A percentile compares a stretch with the other conserved stretches of the same genome.
These are phyloP conservation scores for Patiria miniata DNA, from an alignment of 35 echinoderm and acorn worm species.

Conservation along the genomic window DNA sequence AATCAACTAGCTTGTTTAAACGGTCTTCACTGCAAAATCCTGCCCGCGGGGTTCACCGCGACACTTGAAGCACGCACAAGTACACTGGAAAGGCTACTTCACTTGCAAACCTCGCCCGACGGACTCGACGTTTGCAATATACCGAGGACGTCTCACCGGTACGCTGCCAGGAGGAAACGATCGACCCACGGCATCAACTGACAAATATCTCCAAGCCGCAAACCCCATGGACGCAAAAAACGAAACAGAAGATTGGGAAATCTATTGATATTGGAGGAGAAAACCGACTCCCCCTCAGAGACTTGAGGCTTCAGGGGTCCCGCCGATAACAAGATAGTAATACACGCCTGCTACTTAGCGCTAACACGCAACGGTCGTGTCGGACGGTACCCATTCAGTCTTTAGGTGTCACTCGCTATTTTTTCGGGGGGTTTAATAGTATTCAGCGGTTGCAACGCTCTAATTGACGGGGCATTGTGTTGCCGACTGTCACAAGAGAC, in stretches of 20 bases:
- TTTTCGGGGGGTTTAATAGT: conserved; percentile 4
- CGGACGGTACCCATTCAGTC: background rate
- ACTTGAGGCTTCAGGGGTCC: background rate
- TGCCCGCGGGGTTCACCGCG: conserved; percentile 19
- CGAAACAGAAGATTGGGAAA: conserved; percentile 6
- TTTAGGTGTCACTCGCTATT: background rate
- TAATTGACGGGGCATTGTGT: conserved; percentile 28
- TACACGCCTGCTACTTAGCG: conserved; percentile 9
- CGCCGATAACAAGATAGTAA: conserved; percentile 16
- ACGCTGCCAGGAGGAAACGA: conserved; percentile 19
- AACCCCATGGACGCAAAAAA: conserved; percentile 7
- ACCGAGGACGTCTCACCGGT: conserved; percentile 23
- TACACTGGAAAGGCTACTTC: conserved; percentile 30
- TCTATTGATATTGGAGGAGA: conserved; percentile 25
- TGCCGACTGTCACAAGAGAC: conserved; percentile 16
- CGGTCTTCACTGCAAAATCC: conserved; percentile 20
- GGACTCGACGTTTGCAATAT: background rate
- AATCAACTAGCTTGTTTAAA: conserved; percentile 34
- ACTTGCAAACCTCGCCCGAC: background rate
- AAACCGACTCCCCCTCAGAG: conserved; percentile 13
- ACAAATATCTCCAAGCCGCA: background rate
- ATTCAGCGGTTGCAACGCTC: background rate
- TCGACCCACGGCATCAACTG: conserved; percentile 18
- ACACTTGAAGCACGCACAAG: conserved; percentile 16
- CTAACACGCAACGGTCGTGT: conserved; percentile 9